phyloP scores from a whole-genome alignment of 2,888 invertebrate genomes.

The Enchytraeus crypticus region DNA sequence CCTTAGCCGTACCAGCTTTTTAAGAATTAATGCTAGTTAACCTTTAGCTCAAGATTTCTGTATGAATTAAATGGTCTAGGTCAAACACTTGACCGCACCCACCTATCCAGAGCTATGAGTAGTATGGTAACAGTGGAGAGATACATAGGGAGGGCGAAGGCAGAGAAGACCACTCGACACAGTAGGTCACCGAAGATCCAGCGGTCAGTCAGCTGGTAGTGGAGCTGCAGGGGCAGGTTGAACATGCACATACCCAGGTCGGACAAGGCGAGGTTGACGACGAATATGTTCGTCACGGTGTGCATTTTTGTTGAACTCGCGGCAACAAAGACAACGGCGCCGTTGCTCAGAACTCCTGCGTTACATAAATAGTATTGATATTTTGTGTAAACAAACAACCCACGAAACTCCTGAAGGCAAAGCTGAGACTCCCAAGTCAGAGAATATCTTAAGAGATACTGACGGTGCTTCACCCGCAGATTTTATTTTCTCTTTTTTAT shows the following conservation, averaged over 20 bases:
- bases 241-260: conserved; percentile 43
- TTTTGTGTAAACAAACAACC: no score
- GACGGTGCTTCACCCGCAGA: no score
- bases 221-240: conserved; percentile 43
- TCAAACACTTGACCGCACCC: no score
- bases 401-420: no score
- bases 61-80: no score
- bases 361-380: no score
- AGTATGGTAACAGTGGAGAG: conserved; percentile 43
- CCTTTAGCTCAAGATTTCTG: no score
- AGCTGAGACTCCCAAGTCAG: no score
- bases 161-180: conserved; percentile 41
- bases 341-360: conserved; percentile 39
- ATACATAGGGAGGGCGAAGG: conserved; percentile 44
- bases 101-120: conserved; percentile 44
- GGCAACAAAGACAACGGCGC: conserved; percentile 38
- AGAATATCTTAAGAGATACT: no score
- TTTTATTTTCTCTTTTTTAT: no score
- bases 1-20: no score
- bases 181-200: conserved; percentile 43
- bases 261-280: conserved; percentile 39
- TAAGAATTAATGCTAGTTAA: no score
- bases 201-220: conserved; percentile 42
- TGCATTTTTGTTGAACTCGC: conserved; percentile 35
- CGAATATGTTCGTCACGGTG: conserved; percentile 45